These are phyloP conservation scores for Malurus elegans DNA, from an alignment of 2,113 vertebrate species.

Conservation along the genomic window DNA sequence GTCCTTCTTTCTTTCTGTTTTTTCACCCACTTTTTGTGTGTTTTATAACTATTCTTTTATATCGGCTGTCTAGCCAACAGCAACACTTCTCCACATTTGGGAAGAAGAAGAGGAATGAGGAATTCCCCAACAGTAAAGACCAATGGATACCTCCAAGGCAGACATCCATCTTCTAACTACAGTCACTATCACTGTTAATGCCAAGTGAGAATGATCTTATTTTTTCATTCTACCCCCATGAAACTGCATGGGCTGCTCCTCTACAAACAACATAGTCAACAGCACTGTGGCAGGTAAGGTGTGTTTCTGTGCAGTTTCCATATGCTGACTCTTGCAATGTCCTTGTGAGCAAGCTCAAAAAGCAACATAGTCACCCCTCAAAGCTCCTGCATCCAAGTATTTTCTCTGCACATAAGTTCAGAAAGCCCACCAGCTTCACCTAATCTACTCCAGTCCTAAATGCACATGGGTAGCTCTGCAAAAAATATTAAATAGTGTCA, in stretches of 20 bases:
- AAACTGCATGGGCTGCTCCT: neutral
- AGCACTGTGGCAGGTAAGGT: neutral
- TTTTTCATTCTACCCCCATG: neutral
- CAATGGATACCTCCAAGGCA: neutral
- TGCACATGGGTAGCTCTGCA: neutral
- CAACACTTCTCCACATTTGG: neutral
- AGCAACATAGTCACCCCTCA: neutral
- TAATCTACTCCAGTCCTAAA: neutral
- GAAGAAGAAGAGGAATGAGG: neutral
- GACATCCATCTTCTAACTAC: neutral
- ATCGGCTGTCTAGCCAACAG: too few species aligned
- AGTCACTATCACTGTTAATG: neutral
- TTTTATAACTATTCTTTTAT: too few species aligned
- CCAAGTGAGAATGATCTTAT: neutral
- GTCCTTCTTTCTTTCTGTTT: too few species aligned
- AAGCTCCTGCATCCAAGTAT: neutral
- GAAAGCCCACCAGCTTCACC: neutral
- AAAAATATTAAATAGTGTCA: neutral
- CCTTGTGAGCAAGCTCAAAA: neutral
- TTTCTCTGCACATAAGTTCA: neutral
- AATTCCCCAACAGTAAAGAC: rapidly evolving
- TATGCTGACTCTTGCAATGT: neutral
- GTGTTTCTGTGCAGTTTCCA: neutral
- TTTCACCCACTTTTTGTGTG: too few species aligned
- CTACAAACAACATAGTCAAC: neutral